Percentiles rank a stretch among this genome's conserved stretches.
Conservation (phyloP, 2,113 vertebrate genomes). For the Pristiophorus japonicus region DNA sequence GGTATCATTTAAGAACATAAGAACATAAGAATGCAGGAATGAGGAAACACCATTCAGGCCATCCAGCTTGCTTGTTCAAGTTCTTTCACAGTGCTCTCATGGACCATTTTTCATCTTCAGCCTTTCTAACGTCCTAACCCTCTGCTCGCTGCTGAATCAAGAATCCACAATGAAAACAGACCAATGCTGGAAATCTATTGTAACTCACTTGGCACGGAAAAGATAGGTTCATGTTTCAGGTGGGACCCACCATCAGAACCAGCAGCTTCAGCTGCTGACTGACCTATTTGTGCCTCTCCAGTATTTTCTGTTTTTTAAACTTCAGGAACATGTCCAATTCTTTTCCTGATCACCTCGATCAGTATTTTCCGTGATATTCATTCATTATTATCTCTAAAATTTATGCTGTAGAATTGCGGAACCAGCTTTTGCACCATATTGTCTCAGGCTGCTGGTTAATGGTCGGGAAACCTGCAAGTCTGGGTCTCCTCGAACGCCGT, state of each 20-base stretch:
- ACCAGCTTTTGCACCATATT: not conserved
- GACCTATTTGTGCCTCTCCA: no score
- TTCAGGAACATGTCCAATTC: not conserved
- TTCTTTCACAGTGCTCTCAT: not conserved
- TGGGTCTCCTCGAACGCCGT: no score
- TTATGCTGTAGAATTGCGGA: not conserved
- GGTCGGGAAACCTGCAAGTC: no score
- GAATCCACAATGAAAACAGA: not conserved
- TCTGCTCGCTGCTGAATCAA: not conserved
- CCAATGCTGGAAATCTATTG: not conserved
- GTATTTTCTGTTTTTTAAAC: not conserved
- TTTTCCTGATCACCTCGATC: not conserved
- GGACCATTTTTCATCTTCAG: not conserved
- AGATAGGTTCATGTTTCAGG: not conserved
- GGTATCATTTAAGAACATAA: slow-evolving; percentile 28
- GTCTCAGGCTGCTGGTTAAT: not conserved
- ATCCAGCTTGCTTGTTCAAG: not conserved
- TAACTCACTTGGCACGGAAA: not conserved
- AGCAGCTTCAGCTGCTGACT: not conserved
- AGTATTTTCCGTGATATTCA: not conserved
- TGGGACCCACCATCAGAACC: not conserved
- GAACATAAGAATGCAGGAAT: slow-evolving; percentile 31
- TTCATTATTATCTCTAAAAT: not conserved
- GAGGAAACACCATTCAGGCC: not conserved
- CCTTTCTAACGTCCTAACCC: not conserved